Base-by-base conservation (phyloP, 2,888 invertebrate genomes). In the Heteropelma amictum region DNA sequence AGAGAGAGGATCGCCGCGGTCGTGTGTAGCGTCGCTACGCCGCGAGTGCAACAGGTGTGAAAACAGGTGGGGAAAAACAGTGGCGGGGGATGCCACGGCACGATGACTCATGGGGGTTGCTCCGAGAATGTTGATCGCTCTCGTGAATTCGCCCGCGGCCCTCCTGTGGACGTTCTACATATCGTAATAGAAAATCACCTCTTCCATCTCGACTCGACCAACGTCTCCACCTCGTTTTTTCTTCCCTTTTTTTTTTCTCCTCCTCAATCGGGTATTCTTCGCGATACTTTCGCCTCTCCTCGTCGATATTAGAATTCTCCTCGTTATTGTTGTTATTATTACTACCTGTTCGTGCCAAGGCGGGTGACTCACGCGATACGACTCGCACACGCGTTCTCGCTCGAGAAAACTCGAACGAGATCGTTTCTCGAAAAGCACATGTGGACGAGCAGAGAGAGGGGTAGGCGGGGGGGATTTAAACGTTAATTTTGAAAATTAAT, bases 31-130 rank as follows among this genome's bases (percentile, higher is more conserved):
- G 33, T 28, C 10, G 17, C 4, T 5, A 2, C 30, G 28, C 17
- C 14, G 10, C 14, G 17, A 19, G 21, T 61, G 83, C 86, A 86
- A 86, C 85, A 86, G 84, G 86, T 86, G 85, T 81, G 63, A 72
- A 72, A 7, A 82, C 82, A 85, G 85, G 85, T 86, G 83, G 77
- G 64, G 47, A 69, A 23, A 12, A 70, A 53, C 67, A 53, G 33
- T 30, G 42, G 23, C 26, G 56, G 35, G 28, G 83, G 83, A 83
- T 83, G 84, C n/a, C n/a, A 80, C 77, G 81, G 82, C 73, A 76
- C 79, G 83, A 79, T 85, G 85, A 85, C 81, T 85, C 85, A 85
- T 80, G 85, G 85, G 64, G 85, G 85, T 84, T 85, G 82, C 85
- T 81, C 84, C 81, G 74, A 78, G 85, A 84, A 85, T 84, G 84